phyloP scores from a whole-genome alignment of 2,888 invertebrate genomes.

The Aproaerema taeniolella region DNA sequence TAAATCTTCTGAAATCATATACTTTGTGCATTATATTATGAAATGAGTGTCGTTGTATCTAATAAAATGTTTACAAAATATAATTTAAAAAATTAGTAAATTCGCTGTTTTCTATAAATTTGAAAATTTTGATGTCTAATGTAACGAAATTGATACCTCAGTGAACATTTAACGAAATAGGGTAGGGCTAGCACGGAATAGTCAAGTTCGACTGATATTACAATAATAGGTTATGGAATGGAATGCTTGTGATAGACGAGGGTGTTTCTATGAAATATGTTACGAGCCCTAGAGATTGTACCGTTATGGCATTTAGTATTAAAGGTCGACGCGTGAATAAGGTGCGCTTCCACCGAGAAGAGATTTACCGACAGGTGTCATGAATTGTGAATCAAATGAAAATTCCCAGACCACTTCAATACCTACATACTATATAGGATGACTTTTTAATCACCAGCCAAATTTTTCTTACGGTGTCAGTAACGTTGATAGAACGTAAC shows the following conservation, averaged over 20 bases:
- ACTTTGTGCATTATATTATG: too few species aligned
- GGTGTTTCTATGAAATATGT: conserved; percentile 19
- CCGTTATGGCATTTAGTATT: conserved; percentile 49
- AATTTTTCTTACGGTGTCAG: too few species aligned
- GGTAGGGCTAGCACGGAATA: conserved; percentile 19
- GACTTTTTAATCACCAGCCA: too few species aligned
- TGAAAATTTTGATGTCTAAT: conserved; percentile 7
- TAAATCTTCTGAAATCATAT: too few species aligned
- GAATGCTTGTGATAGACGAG: conserved; percentile 44
- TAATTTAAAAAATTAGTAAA: too few species aligned
- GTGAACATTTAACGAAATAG: conserved; percentile 16
- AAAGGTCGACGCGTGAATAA: conserved; percentile 36
- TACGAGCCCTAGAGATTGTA: conserved; percentile 20
- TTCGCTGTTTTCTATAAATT: too few species aligned
- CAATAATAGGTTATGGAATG: conserved; percentile 29
- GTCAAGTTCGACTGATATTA: conserved; percentile 42
- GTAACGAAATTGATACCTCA: conserved; percentile 10
- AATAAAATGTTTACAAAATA: too few species aligned
- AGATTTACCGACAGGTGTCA: too few species aligned
- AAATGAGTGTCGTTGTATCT: conserved; percentile 15
- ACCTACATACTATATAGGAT: too few species aligned
- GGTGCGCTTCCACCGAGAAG: conserved; percentile 14
- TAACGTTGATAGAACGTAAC: too few species aligned
- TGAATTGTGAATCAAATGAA: too few species aligned
- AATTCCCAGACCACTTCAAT: too few species aligned